These are phyloP conservation scores for Drosophila phalerata DNA, from an alignment of 2,888 invertebrate species.

Conservation along the genomic window DNA sequence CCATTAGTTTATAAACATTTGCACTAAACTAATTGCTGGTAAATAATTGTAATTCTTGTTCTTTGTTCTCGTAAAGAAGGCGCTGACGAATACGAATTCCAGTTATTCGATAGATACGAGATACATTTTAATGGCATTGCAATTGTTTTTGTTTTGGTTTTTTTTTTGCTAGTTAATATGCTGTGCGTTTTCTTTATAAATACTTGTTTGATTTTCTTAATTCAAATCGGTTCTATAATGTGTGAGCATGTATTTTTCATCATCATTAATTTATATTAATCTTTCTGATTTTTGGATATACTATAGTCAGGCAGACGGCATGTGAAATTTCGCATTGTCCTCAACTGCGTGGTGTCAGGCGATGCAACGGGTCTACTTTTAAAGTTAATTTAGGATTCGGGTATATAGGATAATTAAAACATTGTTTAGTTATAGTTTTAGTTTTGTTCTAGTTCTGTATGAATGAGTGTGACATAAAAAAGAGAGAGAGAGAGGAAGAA, in stretches of 20 bases:
- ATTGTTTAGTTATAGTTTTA: slow-evolving; percentile 8
- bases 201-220: slow-evolving; percentile 43
- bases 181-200: slow-evolving; percentile 64
- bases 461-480: slow-evolving; percentile 29
- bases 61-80: slow-evolving; percentile 62
- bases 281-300: slow-evolving; percentile 4
- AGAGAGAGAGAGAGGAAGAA: slow-evolving; percentile 48
- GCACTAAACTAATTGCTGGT: slow-evolving; percentile 63
- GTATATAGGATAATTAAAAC: slow-evolving; percentile 45
- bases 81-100: slow-evolving; percentile 45
- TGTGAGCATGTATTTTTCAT: slow-evolving; percentile 39
- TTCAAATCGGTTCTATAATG: slow-evolving; percentile 45
- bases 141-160: slow-evolving; percentile 25
- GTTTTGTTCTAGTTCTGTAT: slow-evolving; percentile 56
- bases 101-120: slow-evolving; percentile 20
- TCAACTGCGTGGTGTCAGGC: slow-evolving; percentile 50
- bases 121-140: slow-evolving; percentile 52
- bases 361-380: slow-evolving; percentile 39
- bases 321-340: slow-evolving; percentile 59
- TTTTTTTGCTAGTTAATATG: slow-evolving; percentile 44
- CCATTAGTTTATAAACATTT: slow-evolving; percentile 48
- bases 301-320: slow-evolving; percentile 51
- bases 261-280: background rate
- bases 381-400: slow-evolving; percentile 27
- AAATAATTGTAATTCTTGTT: slow-evolving; percentile 63